phyloP scores from a whole-genome alignment of 2,113 vertebrate genomes.

The Tauraco erythrolophus region DNA sequence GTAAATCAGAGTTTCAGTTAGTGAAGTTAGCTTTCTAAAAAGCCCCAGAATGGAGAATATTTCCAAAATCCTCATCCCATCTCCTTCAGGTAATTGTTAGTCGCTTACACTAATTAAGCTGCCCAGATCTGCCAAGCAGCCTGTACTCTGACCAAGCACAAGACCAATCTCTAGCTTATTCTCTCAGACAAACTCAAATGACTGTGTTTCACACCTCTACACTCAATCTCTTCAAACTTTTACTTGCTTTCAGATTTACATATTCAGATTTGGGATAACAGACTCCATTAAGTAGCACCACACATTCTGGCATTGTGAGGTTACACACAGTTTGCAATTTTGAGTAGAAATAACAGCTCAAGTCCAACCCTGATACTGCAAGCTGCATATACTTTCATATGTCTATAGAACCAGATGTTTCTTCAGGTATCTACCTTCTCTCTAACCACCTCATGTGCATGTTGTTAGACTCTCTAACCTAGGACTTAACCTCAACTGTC shows the following conservation, averaged over 20 bases:
- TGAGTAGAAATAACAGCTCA: not conserved
- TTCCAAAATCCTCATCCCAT: not conserved
- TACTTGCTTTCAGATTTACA: not conserved
- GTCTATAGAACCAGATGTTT: not conserved
- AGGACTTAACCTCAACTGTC: not conserved
- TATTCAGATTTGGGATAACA: not conserved
- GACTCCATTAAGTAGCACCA: not conserved
- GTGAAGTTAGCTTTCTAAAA: not conserved
- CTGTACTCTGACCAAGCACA: not conserved
- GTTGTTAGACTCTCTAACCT: not conserved
- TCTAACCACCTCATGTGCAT: not conserved
- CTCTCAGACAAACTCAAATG: too few species aligned
- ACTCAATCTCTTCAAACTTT: not conserved
- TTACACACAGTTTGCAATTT: not conserved
- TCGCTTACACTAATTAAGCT: not conserved
- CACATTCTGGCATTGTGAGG: not conserved
- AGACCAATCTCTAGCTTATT: not conserved
- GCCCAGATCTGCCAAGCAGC: not conserved
- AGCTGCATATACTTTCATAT: not conserved
- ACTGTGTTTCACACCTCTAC: not conserved
- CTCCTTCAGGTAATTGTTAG: not conserved
- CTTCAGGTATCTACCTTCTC: not conserved
- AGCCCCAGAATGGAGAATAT: not conserved
- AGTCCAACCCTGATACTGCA: not conserved
- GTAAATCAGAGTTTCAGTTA: not conserved